Evolutionary conservation across 1,140 invertebrate species (phyloP).

Genomic region (Pseudobourletiella spinata): DNA sequence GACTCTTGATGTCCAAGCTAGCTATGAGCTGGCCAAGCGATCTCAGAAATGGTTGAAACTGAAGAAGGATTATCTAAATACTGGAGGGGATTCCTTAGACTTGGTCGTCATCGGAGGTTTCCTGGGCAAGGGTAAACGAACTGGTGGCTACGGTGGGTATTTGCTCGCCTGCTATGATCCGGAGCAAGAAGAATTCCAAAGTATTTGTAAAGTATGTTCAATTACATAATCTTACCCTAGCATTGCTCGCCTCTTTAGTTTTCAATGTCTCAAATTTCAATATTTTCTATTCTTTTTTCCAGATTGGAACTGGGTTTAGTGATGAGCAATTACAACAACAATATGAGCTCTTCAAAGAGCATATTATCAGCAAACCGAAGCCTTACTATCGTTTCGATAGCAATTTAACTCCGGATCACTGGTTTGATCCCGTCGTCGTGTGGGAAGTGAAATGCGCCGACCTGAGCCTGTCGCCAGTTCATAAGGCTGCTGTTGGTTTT

Average conservation of each 20-base stretch:
- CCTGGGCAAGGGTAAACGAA: constrained; percentile 85
- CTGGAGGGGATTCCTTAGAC: constrained; percentile 87
- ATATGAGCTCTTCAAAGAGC: constrained; percentile 65
- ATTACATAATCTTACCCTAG: background rate
- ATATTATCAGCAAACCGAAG: constrained; percentile 63
- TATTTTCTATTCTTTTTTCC: too few species aligned
- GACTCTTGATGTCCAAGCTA: constrained; percentile 81
- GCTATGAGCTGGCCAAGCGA: constrained; percentile 95
- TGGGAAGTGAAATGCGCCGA: constrained; percentile 99
- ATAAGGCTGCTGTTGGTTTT: constrained; percentile 79
- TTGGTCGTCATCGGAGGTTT: constrained; percentile 95
- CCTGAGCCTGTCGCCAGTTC: constrained; percentile 90
- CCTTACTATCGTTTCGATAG: constrained; percentile 79
- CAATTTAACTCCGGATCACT: constrained; percentile 76
- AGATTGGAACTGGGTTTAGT: constrained; percentile 96
- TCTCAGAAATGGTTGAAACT: constrained; percentile 96
- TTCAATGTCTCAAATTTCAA: too few species aligned
- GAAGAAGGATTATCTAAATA: constrained; percentile 96
- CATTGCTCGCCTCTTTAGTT: background rate
- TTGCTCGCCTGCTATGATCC: constrained; percentile 93
- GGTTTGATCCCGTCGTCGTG: constrained; percentile 86
- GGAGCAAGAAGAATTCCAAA: constrained; percentile 87
- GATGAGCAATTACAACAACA: constrained; percentile 80
- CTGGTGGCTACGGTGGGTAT: constrained; percentile 92
- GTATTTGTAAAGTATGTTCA: constrained; percentile 68